Conservation (phyloP, 2,113 vertebrate genomes). For the Hemichromis elongatus region DNA sequence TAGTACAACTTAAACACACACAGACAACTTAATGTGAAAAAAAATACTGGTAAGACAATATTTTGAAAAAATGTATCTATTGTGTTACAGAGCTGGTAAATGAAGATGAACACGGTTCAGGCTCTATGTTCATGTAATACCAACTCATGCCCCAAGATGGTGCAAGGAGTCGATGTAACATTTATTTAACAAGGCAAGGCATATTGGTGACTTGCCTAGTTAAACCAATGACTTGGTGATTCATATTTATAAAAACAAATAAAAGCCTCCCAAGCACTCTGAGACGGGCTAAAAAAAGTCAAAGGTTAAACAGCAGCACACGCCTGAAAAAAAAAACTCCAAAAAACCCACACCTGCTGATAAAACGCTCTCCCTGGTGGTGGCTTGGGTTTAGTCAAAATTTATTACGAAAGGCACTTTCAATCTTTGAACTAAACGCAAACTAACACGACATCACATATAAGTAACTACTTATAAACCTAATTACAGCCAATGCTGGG, state of each 20-base stretch:
- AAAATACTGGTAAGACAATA: neutral
- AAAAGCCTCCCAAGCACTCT: neutral
- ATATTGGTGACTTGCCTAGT: too few species aligned
- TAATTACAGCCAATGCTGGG: neutral
- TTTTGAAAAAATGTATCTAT: neutral
- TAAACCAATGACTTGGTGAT: too few species aligned
- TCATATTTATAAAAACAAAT: neutral
- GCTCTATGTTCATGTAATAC: neutral
- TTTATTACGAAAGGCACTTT: neutral
- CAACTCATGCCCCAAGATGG: neutral
- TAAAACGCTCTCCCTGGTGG: neutral
- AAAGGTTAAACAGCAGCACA: neutral
- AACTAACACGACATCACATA: too few species aligned
- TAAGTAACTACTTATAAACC: neutral
- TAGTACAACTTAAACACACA: neutral
- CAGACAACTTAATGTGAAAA: neutral
- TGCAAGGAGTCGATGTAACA: neutral
- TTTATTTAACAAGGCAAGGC: neutral
- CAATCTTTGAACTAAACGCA: neutral
- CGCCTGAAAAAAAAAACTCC: neutral
- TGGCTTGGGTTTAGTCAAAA: neutral
- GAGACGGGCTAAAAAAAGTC: neutral
- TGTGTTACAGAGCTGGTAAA: accelerated
- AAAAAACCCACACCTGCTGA: accelerated
- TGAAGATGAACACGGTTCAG: neutral